These are phyloP conservation scores for Entelurus aequoreus DNA, from an alignment of 2,113 vertebrate species.

Conservation along the genomic window DNA sequence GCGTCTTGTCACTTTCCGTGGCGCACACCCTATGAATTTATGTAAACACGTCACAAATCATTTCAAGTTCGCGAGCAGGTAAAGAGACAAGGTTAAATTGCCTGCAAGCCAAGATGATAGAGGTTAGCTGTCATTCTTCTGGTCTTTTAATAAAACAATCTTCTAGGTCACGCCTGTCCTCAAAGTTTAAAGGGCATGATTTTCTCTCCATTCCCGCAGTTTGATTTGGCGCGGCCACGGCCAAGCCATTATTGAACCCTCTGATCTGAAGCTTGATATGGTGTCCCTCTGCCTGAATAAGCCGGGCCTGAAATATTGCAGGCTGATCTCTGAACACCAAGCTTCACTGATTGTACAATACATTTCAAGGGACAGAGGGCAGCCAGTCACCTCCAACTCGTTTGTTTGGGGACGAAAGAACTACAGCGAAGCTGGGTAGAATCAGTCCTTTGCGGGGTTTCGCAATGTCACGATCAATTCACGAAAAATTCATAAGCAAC, in stretches of 20 bases:
- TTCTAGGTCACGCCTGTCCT: slow-evolving; percentile 31
- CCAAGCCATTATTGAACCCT: slow-evolving; percentile 50
- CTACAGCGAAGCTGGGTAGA: slow-evolving; percentile 12
- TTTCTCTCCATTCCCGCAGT: slow-evolving; percentile 30
- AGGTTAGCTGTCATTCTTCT: slow-evolving; percentile 15
- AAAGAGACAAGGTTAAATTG: slow-evolving; percentile 21
- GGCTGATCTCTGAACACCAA: slow-evolving; percentile 48
- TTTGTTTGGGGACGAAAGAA: slow-evolving; percentile 28
- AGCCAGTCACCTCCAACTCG: slow-evolving; percentile 23
- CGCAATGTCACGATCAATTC: too few species aligned
- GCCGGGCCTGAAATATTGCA: slow-evolving; percentile 43
- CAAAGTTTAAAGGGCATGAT: slow-evolving; percentile 36
- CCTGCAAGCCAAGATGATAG: slow-evolving; percentile 15
- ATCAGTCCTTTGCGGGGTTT: too few species aligned
- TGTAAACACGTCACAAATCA: slow-evolving; percentile 42
- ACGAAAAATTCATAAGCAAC: too few species aligned
- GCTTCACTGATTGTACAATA: slow-evolving; percentile 31
- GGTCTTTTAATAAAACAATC: slow-evolving; percentile 31
- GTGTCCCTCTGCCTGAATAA: slow-evolving; percentile 24
- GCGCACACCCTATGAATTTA: slow-evolving; percentile 13
- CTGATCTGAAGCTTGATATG: slow-evolving; percentile 45
- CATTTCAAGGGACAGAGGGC: slow-evolving; percentile 12
- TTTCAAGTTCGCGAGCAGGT: slow-evolving; percentile 12
- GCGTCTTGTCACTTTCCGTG: not conserved
- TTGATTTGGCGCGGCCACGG: slow-evolving; percentile 36